A percentile compares a stretch with the other conserved stretches of the same genome.
These are phyloP conservation scores for Drosophila pseudoananassae DNA, from an alignment of 1,140 invertebrate species.

Conservation along the genomic window DNA sequence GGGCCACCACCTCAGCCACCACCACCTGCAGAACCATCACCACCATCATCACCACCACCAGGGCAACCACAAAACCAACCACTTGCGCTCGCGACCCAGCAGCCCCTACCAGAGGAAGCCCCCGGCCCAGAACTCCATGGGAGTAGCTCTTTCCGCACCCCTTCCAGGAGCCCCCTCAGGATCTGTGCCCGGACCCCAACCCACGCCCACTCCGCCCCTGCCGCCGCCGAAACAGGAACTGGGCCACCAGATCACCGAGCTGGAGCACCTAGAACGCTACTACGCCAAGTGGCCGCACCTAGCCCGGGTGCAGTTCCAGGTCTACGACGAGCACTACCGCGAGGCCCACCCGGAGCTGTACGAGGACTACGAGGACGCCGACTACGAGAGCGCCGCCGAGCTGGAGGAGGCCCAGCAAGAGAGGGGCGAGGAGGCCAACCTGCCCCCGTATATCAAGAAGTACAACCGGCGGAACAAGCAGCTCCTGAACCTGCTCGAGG, in stretches of 20 bases:
- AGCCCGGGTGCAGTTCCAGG: conserved; percentile 72
- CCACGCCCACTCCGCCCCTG: conserved; percentile 34
- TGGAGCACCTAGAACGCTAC: conserved; percentile 75
- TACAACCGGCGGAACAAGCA: conserved; percentile 79
- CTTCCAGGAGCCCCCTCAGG: not conserved
- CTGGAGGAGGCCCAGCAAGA: conserved; percentile 67
- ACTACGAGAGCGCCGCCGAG: conserved; percentile 74
- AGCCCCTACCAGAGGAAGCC: conserved; percentile 60
- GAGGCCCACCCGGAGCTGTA: conserved; percentile 67
- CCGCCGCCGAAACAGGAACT: conserved; percentile 55
- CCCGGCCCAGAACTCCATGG: not conserved
- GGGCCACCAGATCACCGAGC: conserved; percentile 75
- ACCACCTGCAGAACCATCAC: conserved; percentile 22
- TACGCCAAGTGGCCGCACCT: conserved; percentile 82
- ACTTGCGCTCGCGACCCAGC: conserved; percentile 6
- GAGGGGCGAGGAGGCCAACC: conserved; percentile 66
- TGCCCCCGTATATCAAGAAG: conserved; percentile 80
- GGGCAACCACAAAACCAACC: conserved; percentile 22
- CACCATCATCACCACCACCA: conserved; percentile 28
- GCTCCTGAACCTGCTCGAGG: conserved; percentile 73
- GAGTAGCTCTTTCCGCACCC: not conserved
- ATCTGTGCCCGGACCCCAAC: not conserved
- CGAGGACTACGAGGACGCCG: conserved; percentile 70
- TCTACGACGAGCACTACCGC: conserved; percentile 73
- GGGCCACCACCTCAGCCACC: conserved; percentile 20